Conservation (phyloP, 2,888 invertebrate species). For the Prosapia bicincta region DNA sequence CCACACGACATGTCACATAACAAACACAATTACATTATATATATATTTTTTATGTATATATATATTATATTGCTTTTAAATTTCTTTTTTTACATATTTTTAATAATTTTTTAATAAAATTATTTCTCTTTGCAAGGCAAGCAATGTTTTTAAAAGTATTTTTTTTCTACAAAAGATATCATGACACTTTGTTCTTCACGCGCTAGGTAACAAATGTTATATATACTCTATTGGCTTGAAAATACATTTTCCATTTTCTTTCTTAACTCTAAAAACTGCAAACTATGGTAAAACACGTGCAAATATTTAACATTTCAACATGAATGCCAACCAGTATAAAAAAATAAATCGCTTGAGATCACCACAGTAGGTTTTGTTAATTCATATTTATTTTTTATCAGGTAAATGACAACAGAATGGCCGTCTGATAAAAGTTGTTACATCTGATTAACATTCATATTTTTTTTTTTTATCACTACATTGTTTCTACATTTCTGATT, state of each 20-base stretch:
- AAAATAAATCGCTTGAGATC: background rate
- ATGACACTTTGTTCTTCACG: slow-evolving; percentile 29
- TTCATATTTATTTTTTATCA: background rate
- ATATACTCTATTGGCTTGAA: slow-evolving; percentile 29
- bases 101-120: slow-evolving; percentile 35
- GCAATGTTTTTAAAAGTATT: slow-evolving; percentile 32
- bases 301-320: background rate
- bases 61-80: slow-evolving; percentile 37
- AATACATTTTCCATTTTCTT: background rate
- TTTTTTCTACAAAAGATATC: slow-evolving; percentile 38
- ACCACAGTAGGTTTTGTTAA: background rate
- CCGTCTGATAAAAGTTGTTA: background rate
- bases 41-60: no score
- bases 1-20: slow-evolving; percentile 18
- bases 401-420: background rate
- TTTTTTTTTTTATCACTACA: background rate
- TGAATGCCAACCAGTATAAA: background rate
- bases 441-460: background rate
- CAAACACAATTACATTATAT: slow-evolving; percentile 26
- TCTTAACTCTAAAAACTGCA: background rate
- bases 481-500: background rate
- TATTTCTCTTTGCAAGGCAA: slow-evolving; percentile 38
- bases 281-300: background rate
- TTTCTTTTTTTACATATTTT: slow-evolving; percentile 33
- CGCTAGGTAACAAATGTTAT: slow-evolving; percentile 29